Percentiles rank a stretch among this genome's conserved stretches.
phyloP scores from a whole-genome alignment of 2,797 vertebrate genomes.

The Centropyge bicolor region DNA sequence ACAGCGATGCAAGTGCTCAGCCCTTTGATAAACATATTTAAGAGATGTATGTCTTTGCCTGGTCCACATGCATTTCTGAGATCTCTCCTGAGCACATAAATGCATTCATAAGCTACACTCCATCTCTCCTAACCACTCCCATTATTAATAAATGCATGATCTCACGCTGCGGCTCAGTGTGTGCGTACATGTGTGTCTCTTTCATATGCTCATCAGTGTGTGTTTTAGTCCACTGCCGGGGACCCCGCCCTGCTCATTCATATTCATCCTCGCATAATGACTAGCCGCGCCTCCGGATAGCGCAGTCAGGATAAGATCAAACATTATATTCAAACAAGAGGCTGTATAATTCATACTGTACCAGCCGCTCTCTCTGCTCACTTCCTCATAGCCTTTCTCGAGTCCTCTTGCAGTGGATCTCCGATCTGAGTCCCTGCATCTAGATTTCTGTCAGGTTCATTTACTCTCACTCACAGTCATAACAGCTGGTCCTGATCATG shows the following conservation, averaged over 20 bases:
- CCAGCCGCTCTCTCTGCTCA: conserved; percentile 45
- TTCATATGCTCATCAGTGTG: conserved; percentile 78
- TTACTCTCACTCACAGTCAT: conserved; percentile 23
- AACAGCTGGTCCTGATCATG: conserved; percentile 47
- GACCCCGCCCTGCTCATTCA: conserved; percentile 79
- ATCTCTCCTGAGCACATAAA: conserved; percentile 76
- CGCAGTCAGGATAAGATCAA: conserved; percentile 77
- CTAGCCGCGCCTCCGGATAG: conserved; percentile 72
- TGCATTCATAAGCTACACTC: conserved; percentile 78
- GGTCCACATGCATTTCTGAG: conserved; percentile 67
- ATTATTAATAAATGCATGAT: conserved; percentile 85
- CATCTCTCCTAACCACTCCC: conserved; percentile 77
- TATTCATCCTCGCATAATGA: conserved; percentile 81
- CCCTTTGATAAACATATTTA: conserved; percentile 84
- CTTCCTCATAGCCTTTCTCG: conserved; percentile 55
- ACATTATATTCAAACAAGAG: conserved; percentile 76
- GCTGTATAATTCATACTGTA: conserved; percentile 73
- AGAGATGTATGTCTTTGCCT: conserved; percentile 74
- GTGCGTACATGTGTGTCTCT: conserved; percentile 57
- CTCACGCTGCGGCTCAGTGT: conserved; percentile 65
- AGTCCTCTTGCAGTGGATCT: conserved; percentile 39
- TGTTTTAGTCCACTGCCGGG: conserved; percentile 66
- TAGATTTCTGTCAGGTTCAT: conserved; percentile 33
- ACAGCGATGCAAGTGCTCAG: conserved; percentile 55
- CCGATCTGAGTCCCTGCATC: conserved; percentile 28